Evolutionary conservation across 1,140 invertebrate genomes (phyloP).

Genomic region (Listronotus bonariensis): DNA sequence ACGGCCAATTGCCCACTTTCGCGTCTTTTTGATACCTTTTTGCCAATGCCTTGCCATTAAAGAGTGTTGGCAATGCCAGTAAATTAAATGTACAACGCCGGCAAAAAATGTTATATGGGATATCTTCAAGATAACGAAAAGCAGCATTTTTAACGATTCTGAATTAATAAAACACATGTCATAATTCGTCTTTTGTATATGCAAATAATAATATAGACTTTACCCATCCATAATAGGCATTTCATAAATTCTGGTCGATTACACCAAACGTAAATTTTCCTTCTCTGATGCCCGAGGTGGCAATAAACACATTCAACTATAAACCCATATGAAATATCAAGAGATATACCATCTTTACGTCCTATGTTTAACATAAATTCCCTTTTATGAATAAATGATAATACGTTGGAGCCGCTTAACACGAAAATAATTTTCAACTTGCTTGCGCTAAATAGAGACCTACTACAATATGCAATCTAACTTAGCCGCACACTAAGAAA

Average conservation of each 20-base stretch:
- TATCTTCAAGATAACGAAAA: too few relatives aligned
- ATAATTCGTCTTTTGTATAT: background rate
- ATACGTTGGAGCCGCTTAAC: slow-evolving; percentile 20
- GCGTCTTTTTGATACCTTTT: too few relatives aligned
- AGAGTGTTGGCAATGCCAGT: too few relatives aligned
- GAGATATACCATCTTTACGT: slow-evolving; percentile 36
- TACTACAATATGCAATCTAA: background rate
- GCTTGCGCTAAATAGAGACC: slow-evolving; percentile 8
- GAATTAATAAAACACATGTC: too few relatives aligned
- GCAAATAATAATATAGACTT: slow-evolving; percentile 18
- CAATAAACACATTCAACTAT: slow-evolving; percentile 35
- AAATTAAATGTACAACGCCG: too few relatives aligned
- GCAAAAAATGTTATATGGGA: too few relatives aligned
- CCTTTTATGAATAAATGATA: slow-evolving; percentile 38
- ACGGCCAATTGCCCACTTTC: too few relatives aligned
- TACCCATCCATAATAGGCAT: slow-evolving; percentile 18
- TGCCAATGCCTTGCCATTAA: too few relatives aligned
- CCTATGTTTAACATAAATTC: slow-evolving; percentile 30
- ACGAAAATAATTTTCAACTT: slow-evolving; percentile 11
- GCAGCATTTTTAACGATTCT: too few relatives aligned
- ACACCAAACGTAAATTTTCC: slow-evolving; percentile 30
- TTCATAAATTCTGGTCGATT: slow-evolving; percentile 32
- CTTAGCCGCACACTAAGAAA: too few relatives aligned
- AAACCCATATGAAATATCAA: slow-evolving; percentile 35
- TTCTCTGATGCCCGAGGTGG: slow-evolving; percentile 25